A percentile compares a stretch with the other conserved stretches of the same genome.
phyloP scores from a whole-genome alignment of 2,888 invertebrate species.

The Rapana venosa region DNA sequence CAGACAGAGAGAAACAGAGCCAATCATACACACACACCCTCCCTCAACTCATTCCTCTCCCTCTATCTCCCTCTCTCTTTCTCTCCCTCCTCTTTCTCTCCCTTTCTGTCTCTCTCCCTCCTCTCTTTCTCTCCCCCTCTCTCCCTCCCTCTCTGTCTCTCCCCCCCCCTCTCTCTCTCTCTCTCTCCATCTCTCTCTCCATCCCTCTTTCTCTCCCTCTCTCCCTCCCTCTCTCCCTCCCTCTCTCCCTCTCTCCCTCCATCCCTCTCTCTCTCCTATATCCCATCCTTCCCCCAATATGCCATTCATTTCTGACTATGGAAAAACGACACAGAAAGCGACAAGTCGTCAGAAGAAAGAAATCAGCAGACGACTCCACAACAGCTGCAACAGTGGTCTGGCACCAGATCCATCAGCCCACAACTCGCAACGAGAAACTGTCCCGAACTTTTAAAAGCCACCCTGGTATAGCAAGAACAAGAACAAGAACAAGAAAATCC shows the following conservation, averaged over 20 bases:
- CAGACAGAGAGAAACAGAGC: too few relatives aligned
- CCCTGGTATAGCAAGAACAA: neutral
- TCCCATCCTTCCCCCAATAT: too few relatives aligned
- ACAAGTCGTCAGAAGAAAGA: neutral
- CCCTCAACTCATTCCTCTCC: neutral
- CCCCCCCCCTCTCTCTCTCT: too few relatives aligned
- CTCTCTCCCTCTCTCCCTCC: neutral
- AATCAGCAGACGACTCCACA: neutral
- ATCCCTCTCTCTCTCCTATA: neutral
- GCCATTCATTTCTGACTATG: too few relatives aligned
- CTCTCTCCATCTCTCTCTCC: neutral
- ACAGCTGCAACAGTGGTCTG: neutral
- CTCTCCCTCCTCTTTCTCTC: neutral
- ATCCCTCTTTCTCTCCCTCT: neutral
- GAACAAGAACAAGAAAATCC: too few relatives aligned
- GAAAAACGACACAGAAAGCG: neutral
- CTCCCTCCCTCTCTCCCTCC: slow-evolving; percentile 1
- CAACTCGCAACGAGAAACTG: neutral
- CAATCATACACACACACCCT: neutral
- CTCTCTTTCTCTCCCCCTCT: neutral
- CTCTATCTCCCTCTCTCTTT: neutral
- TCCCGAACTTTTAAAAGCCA: neutral
- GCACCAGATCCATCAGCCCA: neutral
- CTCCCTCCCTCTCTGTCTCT: neutral
- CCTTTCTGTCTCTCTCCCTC: neutral